A percentile compares a stretch with the other conserved stretches of the same genome.
These are phyloP conservation scores for Myathropa florea DNA, from an alignment of 2,888 invertebrate genomes.

Conservation along the genomic window DNA sequence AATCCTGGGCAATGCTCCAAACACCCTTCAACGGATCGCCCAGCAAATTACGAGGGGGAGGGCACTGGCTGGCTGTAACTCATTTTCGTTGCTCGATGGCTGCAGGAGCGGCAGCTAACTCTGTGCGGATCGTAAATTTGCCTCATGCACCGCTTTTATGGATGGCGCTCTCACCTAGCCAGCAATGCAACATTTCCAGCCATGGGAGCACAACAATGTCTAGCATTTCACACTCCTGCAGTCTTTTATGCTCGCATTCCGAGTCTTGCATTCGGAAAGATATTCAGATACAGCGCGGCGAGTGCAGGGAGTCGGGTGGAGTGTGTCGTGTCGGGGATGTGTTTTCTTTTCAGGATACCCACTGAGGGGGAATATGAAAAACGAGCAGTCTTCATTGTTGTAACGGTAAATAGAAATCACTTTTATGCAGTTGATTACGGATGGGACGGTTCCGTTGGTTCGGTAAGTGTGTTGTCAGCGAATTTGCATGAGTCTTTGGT, in stretches of 20 bases:
- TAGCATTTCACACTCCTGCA: neutral
- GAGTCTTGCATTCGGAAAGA: neutral
- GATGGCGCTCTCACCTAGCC: neutral
- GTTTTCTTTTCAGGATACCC: neutral
- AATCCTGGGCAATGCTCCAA: neutral
- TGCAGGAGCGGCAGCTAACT: neutral
- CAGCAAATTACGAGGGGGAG: neutral
- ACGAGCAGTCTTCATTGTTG: slow-evolving; percentile 13
- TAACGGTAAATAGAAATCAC: slow-evolving; percentile 27
- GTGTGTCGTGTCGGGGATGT: neutral
- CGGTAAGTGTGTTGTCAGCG: neutral
- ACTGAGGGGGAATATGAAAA: neutral
- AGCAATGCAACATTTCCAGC: neutral
- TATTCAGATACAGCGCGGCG: neutral
- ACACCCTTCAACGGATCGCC: neutral
- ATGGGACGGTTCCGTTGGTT: neutral
- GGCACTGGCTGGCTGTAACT: neutral
- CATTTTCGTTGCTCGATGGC: neutral
- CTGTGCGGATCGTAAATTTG: neutral
- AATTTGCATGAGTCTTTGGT: neutral
- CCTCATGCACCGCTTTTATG: neutral
- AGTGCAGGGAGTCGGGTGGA: neutral
- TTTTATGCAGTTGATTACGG: slow-evolving; percentile 46
- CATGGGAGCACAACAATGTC: slow-evolving; percentile 1
- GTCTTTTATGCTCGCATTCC: neutral